Evolutionary conservation across 2,797 vertebrate genomes (phyloP).

Genomic region (Coregonus ussuriensis): DNA sequence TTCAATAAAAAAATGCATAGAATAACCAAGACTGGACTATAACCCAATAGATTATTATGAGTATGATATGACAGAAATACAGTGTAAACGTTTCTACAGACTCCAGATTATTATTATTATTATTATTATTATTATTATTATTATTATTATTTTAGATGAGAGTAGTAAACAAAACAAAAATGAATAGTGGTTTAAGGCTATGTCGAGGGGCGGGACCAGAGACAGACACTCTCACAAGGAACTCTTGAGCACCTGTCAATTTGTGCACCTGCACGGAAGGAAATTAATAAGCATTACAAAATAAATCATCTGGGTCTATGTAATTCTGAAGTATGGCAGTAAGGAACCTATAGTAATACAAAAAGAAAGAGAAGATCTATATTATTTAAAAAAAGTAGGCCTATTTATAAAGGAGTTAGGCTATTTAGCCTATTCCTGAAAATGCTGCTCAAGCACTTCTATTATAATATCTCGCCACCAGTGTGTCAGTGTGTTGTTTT

Average conservation of each 20-base stretch:
- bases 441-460: not conserved
- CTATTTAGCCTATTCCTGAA: not conserved
- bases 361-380: not conserved
- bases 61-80: not conserved
- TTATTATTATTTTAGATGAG: not conserved
- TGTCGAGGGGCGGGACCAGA: not conserved
- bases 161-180: not conserved
- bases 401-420: not conserved
- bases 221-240: not conserved
- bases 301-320: not conserved
- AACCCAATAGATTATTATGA: not conserved
- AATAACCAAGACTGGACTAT: not conserved
- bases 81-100: no score
- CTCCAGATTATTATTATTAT: no score
- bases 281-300: not conserved
- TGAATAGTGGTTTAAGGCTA: not conserved
- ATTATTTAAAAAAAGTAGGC: not conserved
- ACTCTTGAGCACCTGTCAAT: constrained; percentile 24
- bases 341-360: not conserved
- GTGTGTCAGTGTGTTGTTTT: not conserved
- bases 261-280: not conserved
- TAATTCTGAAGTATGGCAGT: not conserved
- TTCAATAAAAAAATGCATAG: no score
- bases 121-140: not conserved
- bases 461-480: not conserved